Evolutionary conservation across 2,888 invertebrate genomes (phyloP).

Genomic region (Linyphia triangularis): DNA sequence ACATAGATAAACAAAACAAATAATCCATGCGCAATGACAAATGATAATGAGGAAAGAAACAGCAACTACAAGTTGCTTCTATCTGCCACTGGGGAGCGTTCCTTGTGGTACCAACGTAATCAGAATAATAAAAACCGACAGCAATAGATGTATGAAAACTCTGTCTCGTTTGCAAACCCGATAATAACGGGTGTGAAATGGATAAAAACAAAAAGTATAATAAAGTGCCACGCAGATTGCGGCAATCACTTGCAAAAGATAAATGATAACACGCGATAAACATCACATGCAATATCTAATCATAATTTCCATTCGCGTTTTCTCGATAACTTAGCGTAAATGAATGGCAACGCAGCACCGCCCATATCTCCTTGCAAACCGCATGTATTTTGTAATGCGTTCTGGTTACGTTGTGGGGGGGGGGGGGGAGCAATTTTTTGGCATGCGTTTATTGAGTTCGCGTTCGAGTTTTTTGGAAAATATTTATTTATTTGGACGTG

Average conservation of each 20-base stretch:
- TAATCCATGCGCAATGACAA: neutral
- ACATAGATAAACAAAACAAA: too few species aligned
- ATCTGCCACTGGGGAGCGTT: too few species aligned
- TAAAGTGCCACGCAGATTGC: neutral
- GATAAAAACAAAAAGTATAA: neutral
- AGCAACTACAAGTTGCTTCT: neutral
- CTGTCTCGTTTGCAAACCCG: neutral
- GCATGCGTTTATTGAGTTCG: too few species aligned
- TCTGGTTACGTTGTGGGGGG: too few species aligned
- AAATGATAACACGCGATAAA: conserved; percentile 38
- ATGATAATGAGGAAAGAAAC: too few species aligned
- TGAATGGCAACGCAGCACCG: conserved; percentile 9
- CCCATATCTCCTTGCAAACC: neutral
- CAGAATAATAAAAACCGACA: too few species aligned
- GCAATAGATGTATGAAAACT: too few species aligned
- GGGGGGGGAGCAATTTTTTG: too few species aligned
- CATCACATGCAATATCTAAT: conserved; percentile 30
- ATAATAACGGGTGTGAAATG: conserved; percentile 16
- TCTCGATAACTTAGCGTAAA: conserved; percentile 19
- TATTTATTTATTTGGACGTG: too few species aligned
- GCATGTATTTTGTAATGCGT: too few species aligned
- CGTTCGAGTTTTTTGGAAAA: too few species aligned
- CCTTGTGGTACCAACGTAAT: too few species aligned
- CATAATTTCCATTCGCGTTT: conserved; percentile 33
- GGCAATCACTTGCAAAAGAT: conserved; percentile 23